phyloP scores from a whole-genome alignment of 2,797 vertebrate species.

The Bradypodion ventrale region DNA sequence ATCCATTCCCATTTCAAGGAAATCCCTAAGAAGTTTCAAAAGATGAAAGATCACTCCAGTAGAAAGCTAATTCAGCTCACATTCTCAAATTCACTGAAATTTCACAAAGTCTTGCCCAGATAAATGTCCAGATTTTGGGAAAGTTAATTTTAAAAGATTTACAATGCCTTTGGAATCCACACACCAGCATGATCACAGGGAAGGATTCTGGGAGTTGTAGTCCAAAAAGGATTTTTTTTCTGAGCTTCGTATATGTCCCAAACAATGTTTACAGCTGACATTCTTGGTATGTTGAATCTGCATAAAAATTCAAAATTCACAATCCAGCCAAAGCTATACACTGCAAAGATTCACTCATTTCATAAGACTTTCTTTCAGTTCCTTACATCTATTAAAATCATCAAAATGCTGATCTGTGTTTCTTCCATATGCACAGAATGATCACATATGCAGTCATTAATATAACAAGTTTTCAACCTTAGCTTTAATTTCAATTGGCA shows the following conservation, averaged over 20 bases:
- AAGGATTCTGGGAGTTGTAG: too few species aligned
- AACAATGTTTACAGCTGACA: too few species aligned
- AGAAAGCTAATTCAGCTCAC: not conserved
- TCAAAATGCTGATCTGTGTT: not conserved
- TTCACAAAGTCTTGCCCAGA: too few species aligned
- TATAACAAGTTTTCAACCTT: not conserved
- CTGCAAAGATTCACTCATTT: not conserved
- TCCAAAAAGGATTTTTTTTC: too few species aligned
- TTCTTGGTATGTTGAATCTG: not conserved
- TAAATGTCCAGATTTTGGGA: too few species aligned
- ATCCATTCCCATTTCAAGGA: not conserved
- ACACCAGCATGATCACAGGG: too few species aligned
- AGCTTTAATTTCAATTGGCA: not conserved
- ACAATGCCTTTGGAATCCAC: too few species aligned
- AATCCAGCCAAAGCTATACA: not conserved
- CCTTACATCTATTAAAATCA: not conserved
- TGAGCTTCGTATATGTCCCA: too few species aligned
- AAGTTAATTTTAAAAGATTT: too few species aligned
- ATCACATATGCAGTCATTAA: not conserved
- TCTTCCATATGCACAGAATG: not conserved
- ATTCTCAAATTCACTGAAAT: not conserved
- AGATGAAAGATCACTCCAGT: not conserved
- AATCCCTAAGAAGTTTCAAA: not conserved
- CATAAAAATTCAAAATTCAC: not conserved
- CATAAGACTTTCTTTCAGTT: not conserved